Base-by-base conservation (phyloP, 1,140 invertebrate species). In the Pomacea maculata region DNA sequence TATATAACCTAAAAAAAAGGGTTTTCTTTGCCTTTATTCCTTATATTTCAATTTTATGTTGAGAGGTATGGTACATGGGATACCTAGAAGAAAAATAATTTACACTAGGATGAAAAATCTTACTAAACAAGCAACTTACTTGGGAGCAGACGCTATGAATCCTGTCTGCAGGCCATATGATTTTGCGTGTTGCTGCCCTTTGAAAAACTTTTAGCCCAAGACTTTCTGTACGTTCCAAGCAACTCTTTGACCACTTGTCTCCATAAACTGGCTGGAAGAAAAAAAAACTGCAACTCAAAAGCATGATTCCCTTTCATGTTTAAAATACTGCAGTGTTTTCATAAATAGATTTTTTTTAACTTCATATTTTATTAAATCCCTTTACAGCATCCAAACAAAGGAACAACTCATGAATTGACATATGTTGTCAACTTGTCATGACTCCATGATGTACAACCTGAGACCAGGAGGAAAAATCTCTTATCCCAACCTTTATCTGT, bases 171-270 rank as follows among this genome's bases (percentile, higher is more conserved):
- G 75, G 52, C 61, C 75, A 78, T 57, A 45, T 34, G 8, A 78
- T 63, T 9, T 54, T 67, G 34, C 75, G 75, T n/a, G 63, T n/a
- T 63, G 63, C 25, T 15, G 75, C 75, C 21, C 45, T 67, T 19
- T 6, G 25, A 21, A 67, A 54, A 19, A 68, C 45, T 25, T 45
- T 10, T 63, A 25, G 29, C 14, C 64, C 75, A 57, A 67, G 15
- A 17, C 75, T 64, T 21, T 15, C 63, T 54, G 75, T 9, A 78
- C 63, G 75, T 63, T 78, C 75, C 64, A 78, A 63, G 14, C 0
- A 8, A 78, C 64, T 78, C 45, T 78, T 65, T 68, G 75, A 19
- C 75, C 75, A 78, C 14, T 65, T 45, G 64, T 78, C 63, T 78
- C 63, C 75, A n/a, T 21, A 68, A 63, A 78, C 61, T 52, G 75